Evolutionary conservation across 2,888 invertebrate genomes (phyloP), one percentile per base, ranked within the genome.

Genomic region (Dusona sp.): DNA sequence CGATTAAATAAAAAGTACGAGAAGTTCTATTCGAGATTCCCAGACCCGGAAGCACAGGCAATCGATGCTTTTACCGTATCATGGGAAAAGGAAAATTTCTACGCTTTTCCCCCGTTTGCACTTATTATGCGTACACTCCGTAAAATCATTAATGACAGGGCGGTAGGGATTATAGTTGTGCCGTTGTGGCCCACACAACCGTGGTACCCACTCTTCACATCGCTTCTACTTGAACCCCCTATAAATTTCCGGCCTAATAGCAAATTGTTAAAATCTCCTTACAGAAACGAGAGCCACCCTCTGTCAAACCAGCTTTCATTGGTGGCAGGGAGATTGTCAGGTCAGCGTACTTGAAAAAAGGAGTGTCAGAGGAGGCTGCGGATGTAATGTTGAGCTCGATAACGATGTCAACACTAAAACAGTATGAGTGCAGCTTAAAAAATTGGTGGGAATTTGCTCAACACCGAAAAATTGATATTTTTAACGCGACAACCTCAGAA

Each of bases 401-500:
- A n/a, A 38, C 70, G 8, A 8, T n/a, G 38, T 67, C 67, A 67
- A 67, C 67, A 6, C 45, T 48, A 16, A 48, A 70, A 48, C 70
- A 70, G 16, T 48, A 48, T 48, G 48, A 48, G 48, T 19, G 48
- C 48, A 48, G 16, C 8, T 48, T 48, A 8, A 48, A 48, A 19
- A 3, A 16, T 8, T 48, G 48, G 19, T 48, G 48, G 19, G 16
- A 48, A 48, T 48, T 48, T 19, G 8, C 48, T 8, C 19, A 48
- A 2, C 7, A 8, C 19, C 48, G 16, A 7, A 48, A 48, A 1
- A 48, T 48, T 48, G 19, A 48, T 16, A 19, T 48, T 48, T 48
- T 48, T 19, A 48, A 48, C 19, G 22, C 67, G 51, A 82, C 33
- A 48, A 79, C 84, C 11, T n/a, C 79, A 54, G 84, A 82, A 16